Percentiles rank a stretch among this genome's conserved stretches.
These are phyloP conservation scores for Cherax destructor DNA, from an alignment of 1,140 invertebrate genomes.

Conservation along the genomic window DNA sequence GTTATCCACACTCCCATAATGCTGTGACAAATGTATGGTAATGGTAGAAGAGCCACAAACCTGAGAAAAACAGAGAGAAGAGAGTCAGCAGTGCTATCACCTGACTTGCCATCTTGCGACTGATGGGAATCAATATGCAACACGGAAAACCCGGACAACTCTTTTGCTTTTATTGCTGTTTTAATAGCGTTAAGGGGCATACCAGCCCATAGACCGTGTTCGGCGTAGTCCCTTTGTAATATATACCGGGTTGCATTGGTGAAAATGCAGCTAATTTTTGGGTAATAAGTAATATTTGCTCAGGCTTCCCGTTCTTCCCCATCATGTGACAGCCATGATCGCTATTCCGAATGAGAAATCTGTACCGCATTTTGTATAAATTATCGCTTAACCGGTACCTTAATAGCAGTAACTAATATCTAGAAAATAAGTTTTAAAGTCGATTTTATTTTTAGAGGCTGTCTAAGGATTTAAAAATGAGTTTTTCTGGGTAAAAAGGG, in stretches of 20 bases:
- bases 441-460: not conserved
- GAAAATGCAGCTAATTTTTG: not conserved
- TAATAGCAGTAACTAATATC: too few species aligned
- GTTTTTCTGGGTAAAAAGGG: too few species aligned
- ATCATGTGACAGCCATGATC: conserved; percentile 48
- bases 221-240: not conserved
- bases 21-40: too few species aligned
- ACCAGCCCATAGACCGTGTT: not conserved
- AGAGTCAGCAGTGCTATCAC: not conserved
- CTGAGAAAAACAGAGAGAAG: not conserved
- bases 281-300: conserved; percentile 9
- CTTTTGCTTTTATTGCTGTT: not conserved
- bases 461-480: not conserved
- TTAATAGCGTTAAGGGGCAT: not conserved
- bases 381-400: too few species aligned
- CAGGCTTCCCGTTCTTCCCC: conserved; percentile 21
- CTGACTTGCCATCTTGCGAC: conserved; percentile 34
- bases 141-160: not conserved
- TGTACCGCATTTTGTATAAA: too few species aligned
- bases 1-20: too few species aligned
- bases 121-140: conserved; percentile 14
- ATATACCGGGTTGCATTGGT: not conserved
- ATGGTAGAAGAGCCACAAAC: not conserved
- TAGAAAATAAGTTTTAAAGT: not conserved
- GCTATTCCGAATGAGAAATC: not conserved